Evolutionary conservation across 1,140 invertebrate species (phyloP).

Genomic region (Ostrea edulis): DNA sequence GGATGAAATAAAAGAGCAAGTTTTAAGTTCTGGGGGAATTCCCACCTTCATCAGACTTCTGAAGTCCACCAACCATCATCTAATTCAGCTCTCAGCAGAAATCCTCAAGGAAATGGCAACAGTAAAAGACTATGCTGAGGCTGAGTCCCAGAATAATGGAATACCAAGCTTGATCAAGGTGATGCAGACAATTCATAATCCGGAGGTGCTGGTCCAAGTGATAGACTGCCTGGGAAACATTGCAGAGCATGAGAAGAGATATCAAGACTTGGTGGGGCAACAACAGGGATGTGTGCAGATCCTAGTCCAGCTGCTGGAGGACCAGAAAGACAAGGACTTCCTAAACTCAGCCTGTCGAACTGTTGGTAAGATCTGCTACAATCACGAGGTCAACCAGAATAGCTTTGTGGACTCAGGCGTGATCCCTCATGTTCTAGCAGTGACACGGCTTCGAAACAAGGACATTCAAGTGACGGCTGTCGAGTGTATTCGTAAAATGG

Average conservation of each 20-base stretch:
- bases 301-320: conserved; percentile 70
- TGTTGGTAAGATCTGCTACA: conserved; percentile 67
- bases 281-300: conserved; percentile 62
- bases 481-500: conserved; percentile 73
- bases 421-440: conserved; percentile 65
- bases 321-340: conserved; percentile 64
- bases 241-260: conserved; percentile 61
- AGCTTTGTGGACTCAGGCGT: conserved; percentile 72
- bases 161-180: conserved; percentile 72
- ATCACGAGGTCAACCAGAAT: conserved; percentile 72
- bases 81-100: conserved; percentile 69
- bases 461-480: conserved; percentile 76
- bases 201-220: conserved; percentile 71
- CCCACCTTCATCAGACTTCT: conserved; percentile 70
- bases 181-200: conserved; percentile 68
- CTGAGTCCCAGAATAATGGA: conserved; percentile 68
- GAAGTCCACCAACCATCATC: conserved; percentile 64
- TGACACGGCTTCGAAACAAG: conserved; percentile 65
- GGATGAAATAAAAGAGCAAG: conserved; percentile 73
- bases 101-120: conserved; percentile 67
- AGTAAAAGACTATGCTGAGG: conserved; percentile 66
- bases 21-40: conserved; percentile 70
- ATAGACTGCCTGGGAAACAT: conserved; percentile 72
- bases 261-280: conserved; percentile 66
- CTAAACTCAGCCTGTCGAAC: conserved; percentile 70